Evolutionary conservation across 1,140 invertebrate species (phyloP), one percentile per base, ranked within the genome.

Genomic region (Coelopa frigida): DNA sequence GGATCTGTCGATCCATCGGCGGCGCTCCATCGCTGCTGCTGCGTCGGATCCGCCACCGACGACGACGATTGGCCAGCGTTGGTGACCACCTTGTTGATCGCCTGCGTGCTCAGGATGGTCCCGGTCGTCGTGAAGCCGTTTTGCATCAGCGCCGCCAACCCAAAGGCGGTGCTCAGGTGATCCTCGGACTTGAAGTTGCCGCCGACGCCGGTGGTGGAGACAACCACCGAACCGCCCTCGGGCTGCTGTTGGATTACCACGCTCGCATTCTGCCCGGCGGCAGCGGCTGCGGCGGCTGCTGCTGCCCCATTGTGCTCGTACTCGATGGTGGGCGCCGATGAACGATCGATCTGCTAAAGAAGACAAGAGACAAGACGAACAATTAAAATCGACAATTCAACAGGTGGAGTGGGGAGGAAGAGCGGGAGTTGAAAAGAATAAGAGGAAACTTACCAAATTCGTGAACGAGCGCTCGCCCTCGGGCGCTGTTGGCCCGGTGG

Each of bases 121-220:
- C 59, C 56, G 41, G 52, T 55, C n/a, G 61, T 75, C 6, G 79
- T 73, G 62, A 82, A 83, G 4, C 80, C 81, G 65, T 82, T 83
- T 63, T 83, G 81, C 80, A 84, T 82, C 46, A 83, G 70, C 15
- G 81, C 80, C 2, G 81, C 81, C 38, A 83, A 70, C 0, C 81
- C 80, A 69, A 82, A 82, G 20, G 81, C 81, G 12, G 77, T 78
- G 23, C 74, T 75, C 49, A 81, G 71, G 64, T 81, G 78, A 57
- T 82, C 79, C 62, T 82, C 79, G 42, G 78, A 76, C 48, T 81
- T 80, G 50, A 81, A 73, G 50, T 50, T 68, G 22, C 55, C 59
- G 44, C 46, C 38, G 33, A 22, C 45, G 36, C 53, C 55, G 33
- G 48, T 59, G 23, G 58, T 60, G 18, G 57, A 64, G 29, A 46